These are phyloP conservation scores for Tarsius wallacei DNA, from an alignment of 2,797 vertebrate species.

Conservation along the genomic window DNA sequence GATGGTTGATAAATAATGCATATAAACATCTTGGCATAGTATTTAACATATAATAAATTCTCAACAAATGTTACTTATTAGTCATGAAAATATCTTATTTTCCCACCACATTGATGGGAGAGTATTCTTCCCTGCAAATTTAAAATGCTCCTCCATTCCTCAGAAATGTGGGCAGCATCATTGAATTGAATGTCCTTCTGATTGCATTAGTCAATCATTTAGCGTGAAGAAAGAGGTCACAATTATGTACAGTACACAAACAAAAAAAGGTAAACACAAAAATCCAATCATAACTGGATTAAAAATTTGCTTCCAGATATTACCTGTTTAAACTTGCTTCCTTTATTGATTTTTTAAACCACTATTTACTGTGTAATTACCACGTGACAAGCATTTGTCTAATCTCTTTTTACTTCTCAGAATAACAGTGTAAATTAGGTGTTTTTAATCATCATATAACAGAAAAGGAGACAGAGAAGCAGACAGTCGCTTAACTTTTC, in stretches of 20 bases:
- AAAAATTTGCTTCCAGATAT: background rate
- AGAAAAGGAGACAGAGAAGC: background rate
- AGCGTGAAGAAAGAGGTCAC: background rate
- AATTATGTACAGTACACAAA: background rate
- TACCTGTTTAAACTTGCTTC: background rate
- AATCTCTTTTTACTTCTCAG: background rate
- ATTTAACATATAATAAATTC: background rate
- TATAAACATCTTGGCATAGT: background rate
- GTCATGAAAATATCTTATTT: background rate
- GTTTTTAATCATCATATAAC: background rate
- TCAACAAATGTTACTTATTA: background rate
- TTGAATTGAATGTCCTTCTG: background rate
- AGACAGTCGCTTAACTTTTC: background rate
- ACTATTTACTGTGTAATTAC: background rate
- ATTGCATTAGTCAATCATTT: background rate
- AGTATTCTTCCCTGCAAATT: fast-evolving
- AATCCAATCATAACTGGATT: background rate
- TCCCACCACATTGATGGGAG: background rate
- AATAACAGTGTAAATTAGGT: background rate
- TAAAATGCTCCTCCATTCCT: background rate
- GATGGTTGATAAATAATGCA: background rate
- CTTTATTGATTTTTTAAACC: background rate
- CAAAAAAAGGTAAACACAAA: background rate
- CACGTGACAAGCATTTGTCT: background rate
- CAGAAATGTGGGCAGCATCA: background rate